Evolutionary conservation across 2,797 vertebrate genomes (phyloP).

Genomic region (Champsocephalus esox): DNA sequence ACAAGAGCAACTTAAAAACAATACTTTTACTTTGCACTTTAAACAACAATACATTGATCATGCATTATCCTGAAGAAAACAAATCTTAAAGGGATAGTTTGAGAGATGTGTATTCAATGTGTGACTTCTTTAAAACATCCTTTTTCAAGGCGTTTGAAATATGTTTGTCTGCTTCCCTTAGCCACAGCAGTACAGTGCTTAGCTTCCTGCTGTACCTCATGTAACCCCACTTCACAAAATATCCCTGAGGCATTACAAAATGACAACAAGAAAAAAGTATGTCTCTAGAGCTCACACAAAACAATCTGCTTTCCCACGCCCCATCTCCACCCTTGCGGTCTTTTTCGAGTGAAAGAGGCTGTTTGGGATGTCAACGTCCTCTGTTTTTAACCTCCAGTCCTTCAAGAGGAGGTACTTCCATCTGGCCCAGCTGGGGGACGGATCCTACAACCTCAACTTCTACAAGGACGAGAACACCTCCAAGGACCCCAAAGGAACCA

Average conservation of each 20-base stretch:
- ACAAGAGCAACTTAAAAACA: no score
- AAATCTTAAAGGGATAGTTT: no score
- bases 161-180: no score
- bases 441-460: slow-evolving; percentile 99
- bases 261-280: not conserved
- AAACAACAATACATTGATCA: no score
- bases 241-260: not conserved
- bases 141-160: no score
- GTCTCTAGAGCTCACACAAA: not conserved
- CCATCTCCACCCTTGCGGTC: slow-evolving; percentile 32
- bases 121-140: no score
- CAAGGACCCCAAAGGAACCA: slow-evolving; percentile 99
- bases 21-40: no score
- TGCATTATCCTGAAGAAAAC: no score
- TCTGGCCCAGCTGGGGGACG: slow-evolving; percentile 96
- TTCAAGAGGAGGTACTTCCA: slow-evolving; percentile 99
- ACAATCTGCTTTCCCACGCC: slow-evolving; percentile 45
- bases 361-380: slow-evolving; percentile 27
- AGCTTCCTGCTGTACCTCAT: no score
- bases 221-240: no score
- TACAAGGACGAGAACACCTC: slow-evolving; percentile 99
- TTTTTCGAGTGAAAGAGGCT: slow-evolving; percentile 49
- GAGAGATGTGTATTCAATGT: no score
- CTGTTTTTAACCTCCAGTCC: slow-evolving; percentile 83
- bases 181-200: no score